Conservation (phyloP, 1,140 invertebrate species). For the Lithobius niger region DNA sequence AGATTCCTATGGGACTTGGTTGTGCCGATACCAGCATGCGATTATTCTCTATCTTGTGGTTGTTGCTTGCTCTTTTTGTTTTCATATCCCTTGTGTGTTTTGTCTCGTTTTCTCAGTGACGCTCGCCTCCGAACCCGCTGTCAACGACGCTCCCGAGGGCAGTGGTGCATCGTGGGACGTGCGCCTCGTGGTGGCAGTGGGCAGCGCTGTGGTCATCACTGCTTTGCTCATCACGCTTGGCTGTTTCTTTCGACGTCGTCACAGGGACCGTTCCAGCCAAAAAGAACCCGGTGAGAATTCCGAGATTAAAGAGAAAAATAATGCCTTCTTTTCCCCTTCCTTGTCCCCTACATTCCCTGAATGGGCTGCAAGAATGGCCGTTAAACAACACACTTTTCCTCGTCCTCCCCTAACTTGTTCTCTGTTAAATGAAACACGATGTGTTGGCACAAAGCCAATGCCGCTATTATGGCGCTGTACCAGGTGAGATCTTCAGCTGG, state of each 20-base stretch:
- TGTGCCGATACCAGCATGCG: too few relatives aligned
- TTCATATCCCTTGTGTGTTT: too few relatives aligned
- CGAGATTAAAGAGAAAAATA: too few relatives aligned
- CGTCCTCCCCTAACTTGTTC: too few relatives aligned
- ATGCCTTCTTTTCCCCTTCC: background rate
- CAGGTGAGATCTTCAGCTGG: too few relatives aligned
- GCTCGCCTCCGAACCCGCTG: slow-evolving; percentile 41
- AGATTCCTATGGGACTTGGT: too few relatives aligned
- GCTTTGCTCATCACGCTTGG: slow-evolving; percentile 8
- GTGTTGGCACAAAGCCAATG: too few relatives aligned
- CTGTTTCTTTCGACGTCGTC: background rate
- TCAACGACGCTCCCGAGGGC: slow-evolving; percentile 41
- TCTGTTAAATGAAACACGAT: too few relatives aligned
- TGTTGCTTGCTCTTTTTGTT: slow-evolving; percentile 20
- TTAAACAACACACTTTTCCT: too few relatives aligned
- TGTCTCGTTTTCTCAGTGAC: slow-evolving; percentile 24
- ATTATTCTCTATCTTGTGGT: too few relatives aligned
- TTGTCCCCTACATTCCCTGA: slow-evolving; percentile 5
- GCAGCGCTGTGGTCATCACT: slow-evolving; percentile 42
- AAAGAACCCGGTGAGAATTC: slow-evolving; percentile 25
- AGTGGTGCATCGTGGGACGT: slow-evolving; percentile 49
- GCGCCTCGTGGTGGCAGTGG: slow-evolving; percentile 52
- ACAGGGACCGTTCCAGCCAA: background rate
- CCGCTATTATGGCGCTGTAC: too few relatives aligned
- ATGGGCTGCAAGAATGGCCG: slow-evolving; percentile 16